These are phyloP conservation scores for Cylindroiulus punctatus DNA, from an alignment of 2,888 invertebrate species.

Conservation along the genomic window DNA sequence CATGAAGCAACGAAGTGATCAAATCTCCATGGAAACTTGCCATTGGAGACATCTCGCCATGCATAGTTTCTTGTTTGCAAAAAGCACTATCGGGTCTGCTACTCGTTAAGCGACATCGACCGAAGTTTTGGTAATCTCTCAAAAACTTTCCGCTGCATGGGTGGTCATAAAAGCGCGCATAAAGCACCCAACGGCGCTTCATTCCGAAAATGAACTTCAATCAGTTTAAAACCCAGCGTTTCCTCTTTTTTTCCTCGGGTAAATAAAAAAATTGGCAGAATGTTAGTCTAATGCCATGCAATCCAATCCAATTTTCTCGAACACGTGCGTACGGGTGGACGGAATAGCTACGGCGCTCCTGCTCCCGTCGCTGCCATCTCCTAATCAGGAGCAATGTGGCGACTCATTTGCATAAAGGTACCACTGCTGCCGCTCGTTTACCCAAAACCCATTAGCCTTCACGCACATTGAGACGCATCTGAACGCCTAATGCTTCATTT, in stretches of 20 bases:
- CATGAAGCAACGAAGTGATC: background rate
- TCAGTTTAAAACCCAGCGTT: background rate
- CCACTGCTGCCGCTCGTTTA: background rate
- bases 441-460: background rate
- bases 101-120: constrained; percentile 7
- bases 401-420: constrained; percentile 4
- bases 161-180: constrained; percentile 1
- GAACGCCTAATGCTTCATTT: too few species aligned
- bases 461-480: too few species aligned
- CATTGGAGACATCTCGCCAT: background rate
- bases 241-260: background rate
- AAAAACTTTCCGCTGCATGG: background rate
- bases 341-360: background rate
- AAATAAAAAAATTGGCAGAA: constrained; percentile 8
- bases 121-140: background rate
- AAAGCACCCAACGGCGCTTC: constrained; percentile 33
- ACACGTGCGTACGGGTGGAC: background rate
- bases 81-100: background rate
- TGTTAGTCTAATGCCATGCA: constrained; percentile 20
- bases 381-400: background rate
- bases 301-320: constrained; percentile 14
- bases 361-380: background rate
- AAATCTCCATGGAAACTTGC: background rate
- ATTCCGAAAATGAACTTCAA: constrained; percentile 14
- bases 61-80: background rate